Conservation (phyloP, 2,113 vertebrate genomes). For the Barnardius zonarius region DNA sequence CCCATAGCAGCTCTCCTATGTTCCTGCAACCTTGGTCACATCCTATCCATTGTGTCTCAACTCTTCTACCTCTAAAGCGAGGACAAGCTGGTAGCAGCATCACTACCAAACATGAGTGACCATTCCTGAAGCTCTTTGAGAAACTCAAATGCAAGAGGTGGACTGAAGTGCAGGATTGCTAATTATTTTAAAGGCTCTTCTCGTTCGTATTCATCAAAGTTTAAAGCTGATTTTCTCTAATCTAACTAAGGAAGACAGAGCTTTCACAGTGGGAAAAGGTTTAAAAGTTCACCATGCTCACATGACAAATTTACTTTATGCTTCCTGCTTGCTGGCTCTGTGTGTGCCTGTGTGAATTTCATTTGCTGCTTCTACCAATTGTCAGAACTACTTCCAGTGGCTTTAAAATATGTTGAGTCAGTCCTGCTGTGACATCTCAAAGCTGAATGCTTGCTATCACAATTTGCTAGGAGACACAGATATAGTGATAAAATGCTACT, state of each 20-base stretch:
- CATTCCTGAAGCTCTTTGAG: background rate
- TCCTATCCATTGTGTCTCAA: background rate
- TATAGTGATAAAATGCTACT: background rate
- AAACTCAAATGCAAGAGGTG: background rate
- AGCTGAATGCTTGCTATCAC: background rate
- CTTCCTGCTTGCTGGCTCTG: background rate
- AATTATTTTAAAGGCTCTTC: conserved; percentile 30
- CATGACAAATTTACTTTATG: conserved; percentile 1
- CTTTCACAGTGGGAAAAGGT: conserved; percentile 18
- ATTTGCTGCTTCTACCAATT: conserved; percentile 48
- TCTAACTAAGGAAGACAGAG: conserved; percentile 15
- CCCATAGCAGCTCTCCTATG: background rate
- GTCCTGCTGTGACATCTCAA: conserved; percentile 41
- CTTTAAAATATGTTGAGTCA: conserved; percentile 57
- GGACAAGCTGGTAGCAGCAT: background rate
- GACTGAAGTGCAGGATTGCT: background rate
- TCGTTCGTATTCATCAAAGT: conserved; percentile 19
- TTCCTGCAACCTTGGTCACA: background rate
- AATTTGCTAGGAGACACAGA: conserved; percentile 25
- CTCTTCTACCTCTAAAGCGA: rapidly evolving
- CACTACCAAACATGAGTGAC: background rate
- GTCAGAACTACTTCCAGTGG: conserved; percentile 27
- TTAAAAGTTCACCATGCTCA: conserved; percentile 47
- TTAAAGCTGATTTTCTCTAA: background rate
- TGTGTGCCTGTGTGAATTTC: background rate